Percentiles rank a stretch among this genome's conserved stretches.
Evolutionary conservation across 2,113 vertebrate species (phyloP).

Genomic region (Erythrolamprus reginae): DNA sequence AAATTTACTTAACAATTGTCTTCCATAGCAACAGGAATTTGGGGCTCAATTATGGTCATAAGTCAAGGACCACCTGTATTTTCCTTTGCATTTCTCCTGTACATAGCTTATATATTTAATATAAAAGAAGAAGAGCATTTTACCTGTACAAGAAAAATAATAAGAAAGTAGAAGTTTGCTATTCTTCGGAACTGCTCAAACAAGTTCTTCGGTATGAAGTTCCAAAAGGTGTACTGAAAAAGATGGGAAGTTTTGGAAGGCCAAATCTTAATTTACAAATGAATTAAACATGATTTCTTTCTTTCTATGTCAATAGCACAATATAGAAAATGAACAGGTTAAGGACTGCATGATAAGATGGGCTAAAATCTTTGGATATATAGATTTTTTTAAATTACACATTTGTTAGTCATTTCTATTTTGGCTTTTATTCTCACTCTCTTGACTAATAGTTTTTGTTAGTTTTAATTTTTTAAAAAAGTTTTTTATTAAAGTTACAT

Average conservation of each 20-base stretch:
- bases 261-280: background rate
- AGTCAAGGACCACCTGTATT: background rate
- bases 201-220: constrained; percentile 96
- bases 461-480: background rate
- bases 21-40: too few species aligned
- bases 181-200: constrained; percentile 98
- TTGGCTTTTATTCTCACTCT: too few species aligned
- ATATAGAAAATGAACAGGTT: background rate
- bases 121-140: constrained; percentile 34
- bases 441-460: background rate
- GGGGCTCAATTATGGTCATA: too few species aligned
- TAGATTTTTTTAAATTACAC: too few species aligned
- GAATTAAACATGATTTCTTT: background rate
- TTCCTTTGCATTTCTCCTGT: background rate
- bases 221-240: constrained; percentile 94
- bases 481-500: background rate
- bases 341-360: too few species aligned
- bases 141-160: constrained; percentile 99
- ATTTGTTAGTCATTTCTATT: too few species aligned
- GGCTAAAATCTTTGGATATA: too few species aligned
- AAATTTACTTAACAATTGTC: too few species aligned
- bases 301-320: background rate
- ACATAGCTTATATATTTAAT: background rate
- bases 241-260: background rate
- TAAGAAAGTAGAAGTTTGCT: constrained; percentile 98